Evolutionary conservation across 2,113 vertebrate species (phyloP).

Genomic region (Dipodomys merriami): DNA sequence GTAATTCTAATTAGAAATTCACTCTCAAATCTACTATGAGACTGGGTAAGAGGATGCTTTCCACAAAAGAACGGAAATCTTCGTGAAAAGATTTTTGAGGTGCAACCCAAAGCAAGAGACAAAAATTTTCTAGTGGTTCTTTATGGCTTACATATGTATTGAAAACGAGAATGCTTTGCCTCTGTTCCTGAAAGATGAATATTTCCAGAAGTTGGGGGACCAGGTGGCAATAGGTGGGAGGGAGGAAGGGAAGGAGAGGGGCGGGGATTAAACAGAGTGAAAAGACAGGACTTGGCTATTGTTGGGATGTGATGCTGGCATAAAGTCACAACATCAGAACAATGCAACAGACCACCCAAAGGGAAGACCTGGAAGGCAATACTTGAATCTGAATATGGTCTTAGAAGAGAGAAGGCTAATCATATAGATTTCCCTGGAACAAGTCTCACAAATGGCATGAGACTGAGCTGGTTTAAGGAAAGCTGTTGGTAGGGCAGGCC

Average conservation of each 20-base stretch:
- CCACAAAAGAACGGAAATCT: not conserved
- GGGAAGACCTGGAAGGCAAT: not conserved
- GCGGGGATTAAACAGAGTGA: too few relatives aligned
- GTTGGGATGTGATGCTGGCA: not conserved
- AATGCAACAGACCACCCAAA: not conserved
- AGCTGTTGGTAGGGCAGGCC: not conserved
- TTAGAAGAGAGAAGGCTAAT: not conserved
- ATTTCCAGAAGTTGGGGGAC: not conserved
- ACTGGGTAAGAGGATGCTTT: not conserved
- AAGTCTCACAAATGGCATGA: not conserved
- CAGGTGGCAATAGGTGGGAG: not conserved
- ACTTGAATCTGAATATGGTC: not conserved
- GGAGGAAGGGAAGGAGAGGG: fast-evolving
- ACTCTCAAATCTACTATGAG: not conserved
- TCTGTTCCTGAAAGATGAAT: conserved; percentile 7
- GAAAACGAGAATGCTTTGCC: not conserved
- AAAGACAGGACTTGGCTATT: not conserved
- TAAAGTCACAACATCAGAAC: not conserved
- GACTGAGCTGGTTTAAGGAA: not conserved
- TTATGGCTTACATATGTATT: not conserved
- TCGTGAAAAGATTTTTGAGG: not conserved
- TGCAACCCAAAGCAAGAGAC: not conserved
- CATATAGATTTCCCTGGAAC: not conserved
- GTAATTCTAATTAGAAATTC: not conserved
- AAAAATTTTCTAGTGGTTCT: not conserved